phyloP scores from a whole-genome alignment of 64 coral and sea anemone species.

The Montipora foliosa region DNA sequence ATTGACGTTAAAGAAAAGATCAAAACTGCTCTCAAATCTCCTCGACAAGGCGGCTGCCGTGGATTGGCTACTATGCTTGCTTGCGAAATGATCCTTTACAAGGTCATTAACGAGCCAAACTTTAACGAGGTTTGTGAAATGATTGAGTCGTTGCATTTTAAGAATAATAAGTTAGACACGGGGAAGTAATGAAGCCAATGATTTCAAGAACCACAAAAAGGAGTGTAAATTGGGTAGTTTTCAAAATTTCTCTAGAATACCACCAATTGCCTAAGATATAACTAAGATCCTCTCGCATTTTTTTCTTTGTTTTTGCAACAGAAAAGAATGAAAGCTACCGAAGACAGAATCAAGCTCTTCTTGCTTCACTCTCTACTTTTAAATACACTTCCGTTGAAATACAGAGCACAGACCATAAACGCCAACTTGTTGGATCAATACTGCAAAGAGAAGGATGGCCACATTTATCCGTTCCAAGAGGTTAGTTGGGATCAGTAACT shows the following conservation, averaged over 20 bases:
- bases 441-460: not conserved
- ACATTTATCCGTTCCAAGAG: constrained; percentile 11
- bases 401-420: constrained; percentile 48
- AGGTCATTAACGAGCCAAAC: not conserved
- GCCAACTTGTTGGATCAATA: not conserved
- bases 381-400: constrained; percentile 32
- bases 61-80: not conserved
- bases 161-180: too few relatives aligned
- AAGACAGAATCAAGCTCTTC: constrained; percentile 25
- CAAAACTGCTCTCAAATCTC: not conserved
- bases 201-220: too few relatives aligned
- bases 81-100: not conserved
- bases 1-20: not conserved
- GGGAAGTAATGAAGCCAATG: too few relatives aligned
- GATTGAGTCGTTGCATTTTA: too few relatives aligned
- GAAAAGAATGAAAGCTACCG: not conserved
- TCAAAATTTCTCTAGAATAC: too few relatives aligned
- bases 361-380: constrained; percentile 48
- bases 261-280: too few relatives aligned
- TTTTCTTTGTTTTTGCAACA: not conserved
- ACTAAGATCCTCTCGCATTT: too few relatives aligned
- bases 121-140: not conserved
- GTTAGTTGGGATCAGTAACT: not conserved
- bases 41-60: not conserved
- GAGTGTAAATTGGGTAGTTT: too few relatives aligned